A percentile compares a stretch with the other conserved stretches of the same genome.
These are phyloP conservation scores for Cotesia glomerata DNA, from an alignment of 1,140 invertebrate genomes.

Conservation along the genomic window DNA sequence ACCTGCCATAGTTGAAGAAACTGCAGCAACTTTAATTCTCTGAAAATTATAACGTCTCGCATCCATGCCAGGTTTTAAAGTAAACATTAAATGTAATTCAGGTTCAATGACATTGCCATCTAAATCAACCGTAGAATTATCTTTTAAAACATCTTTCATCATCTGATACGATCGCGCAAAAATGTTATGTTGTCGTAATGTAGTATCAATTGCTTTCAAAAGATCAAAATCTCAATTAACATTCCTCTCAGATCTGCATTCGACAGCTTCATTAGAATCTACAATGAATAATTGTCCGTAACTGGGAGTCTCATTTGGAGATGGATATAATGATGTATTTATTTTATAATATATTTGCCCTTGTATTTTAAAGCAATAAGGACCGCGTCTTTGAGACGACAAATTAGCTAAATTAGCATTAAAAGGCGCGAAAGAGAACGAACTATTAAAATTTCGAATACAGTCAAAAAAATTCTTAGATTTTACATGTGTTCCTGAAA, in stretches of 20 bases:
- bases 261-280: not conserved
- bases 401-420: slow-evolving; percentile 21
- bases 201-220: not conserved
- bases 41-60: slow-evolving; percentile 13
- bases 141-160: slow-evolving; percentile 15
- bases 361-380: slow-evolving; percentile 14
- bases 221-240: not conserved
- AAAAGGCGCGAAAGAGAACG: slow-evolving; percentile 14
- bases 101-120: not conserved
- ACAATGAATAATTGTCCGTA: slow-evolving; percentile 7
- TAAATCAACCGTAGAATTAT: not conserved
- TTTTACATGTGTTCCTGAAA: slow-evolving; percentile 2
- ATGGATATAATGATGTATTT: not conserved
- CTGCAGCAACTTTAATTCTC: slow-evolving; percentile 15
- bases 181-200: not conserved
- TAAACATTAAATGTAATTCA: slow-evolving; percentile 15
- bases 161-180: slow-evolving; percentile 7
- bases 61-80: slow-evolving; percentile 3
- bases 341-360: slow-evolving; percentile 11
- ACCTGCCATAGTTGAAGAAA: slow-evolving; percentile 15
- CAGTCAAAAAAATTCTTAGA: slow-evolving; percentile 14
- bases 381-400: not conserved
- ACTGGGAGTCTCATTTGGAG: not conserved
- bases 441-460: slow-evolving; percentile 15
- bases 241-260: not conserved